These are phyloP conservation scores for Cataglyphis hispanica DNA, from an alignment of 1,140 invertebrate species.

Conservation along the genomic window DNA sequence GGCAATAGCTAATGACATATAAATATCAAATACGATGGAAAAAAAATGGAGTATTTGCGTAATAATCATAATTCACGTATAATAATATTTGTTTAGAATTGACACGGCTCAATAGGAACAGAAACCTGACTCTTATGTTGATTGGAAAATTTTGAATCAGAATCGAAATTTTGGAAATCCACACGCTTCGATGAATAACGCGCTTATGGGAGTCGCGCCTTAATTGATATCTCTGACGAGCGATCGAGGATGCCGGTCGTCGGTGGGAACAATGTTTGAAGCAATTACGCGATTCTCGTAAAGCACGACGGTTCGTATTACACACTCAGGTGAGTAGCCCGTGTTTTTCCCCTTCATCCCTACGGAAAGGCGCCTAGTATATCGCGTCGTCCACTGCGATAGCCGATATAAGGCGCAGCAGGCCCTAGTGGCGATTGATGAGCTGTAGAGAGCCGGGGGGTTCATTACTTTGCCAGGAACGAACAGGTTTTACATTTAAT, in stretches of 20 bases:
- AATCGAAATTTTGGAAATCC: constrained; percentile 6
- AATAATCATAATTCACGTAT: too few species aligned
- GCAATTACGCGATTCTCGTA: constrained; percentile 51
- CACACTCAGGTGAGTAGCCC: constrained; percentile 31
- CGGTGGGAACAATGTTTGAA: constrained; percentile 22
- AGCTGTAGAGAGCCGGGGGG: constrained; percentile 58
- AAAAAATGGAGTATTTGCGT: background rate
- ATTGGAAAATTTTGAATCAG: constrained; percentile 14
- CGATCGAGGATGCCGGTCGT: constrained; percentile 16
- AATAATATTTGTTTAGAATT: background rate
- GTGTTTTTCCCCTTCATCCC: constrained; percentile 34
- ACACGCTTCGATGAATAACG: constrained; percentile 22
- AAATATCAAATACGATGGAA: background rate
- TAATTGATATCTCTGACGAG: constrained; percentile 40
- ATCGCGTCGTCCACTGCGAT: background rate
- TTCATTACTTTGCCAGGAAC: constrained; percentile 62
- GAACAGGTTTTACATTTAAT: constrained; percentile 71
- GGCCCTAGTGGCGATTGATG: constrained; percentile 53
- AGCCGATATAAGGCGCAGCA: constrained; percentile 47
- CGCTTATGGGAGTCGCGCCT: constrained; percentile 25
- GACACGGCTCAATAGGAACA: background rate
- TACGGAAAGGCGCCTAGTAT: constrained; percentile 30
- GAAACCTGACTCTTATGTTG: background rate
- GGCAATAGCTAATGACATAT: too few species aligned
- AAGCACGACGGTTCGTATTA: constrained; percentile 31